These are phyloP conservation scores for Periophthalmus magnuspinnatus DNA, from an alignment of 2,797 vertebrate genomes.

Conservation along the genomic window DNA sequence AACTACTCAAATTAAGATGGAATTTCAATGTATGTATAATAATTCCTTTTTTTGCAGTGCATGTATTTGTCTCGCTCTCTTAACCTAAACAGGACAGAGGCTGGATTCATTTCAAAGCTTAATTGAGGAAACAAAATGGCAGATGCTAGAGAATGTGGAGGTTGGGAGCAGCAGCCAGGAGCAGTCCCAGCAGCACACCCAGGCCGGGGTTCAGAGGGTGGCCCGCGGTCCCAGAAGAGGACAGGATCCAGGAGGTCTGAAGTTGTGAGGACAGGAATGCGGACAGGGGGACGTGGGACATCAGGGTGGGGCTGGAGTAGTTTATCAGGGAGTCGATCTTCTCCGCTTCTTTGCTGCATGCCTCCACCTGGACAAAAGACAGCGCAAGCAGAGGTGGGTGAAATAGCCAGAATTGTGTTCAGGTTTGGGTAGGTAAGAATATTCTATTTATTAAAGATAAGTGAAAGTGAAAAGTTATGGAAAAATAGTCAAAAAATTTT, in stretches of 20 bases:
- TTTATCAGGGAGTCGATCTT: conserved; percentile 98
- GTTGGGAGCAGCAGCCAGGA: conserved; percentile 22
- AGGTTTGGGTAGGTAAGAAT: too few species aligned
- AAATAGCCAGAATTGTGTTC: neutral
- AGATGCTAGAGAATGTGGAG: conserved; percentile 10
- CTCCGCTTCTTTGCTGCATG: conserved; percentile 97
- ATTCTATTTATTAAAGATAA: too few species aligned
- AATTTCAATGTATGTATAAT: neutral
- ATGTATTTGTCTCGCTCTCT: neutral
- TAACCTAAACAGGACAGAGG: neutral
- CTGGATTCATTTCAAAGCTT: neutral
- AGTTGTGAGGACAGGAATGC: conserved; percentile 89
- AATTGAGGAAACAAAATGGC: neutral
- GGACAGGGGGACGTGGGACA: conserved; percentile 91
- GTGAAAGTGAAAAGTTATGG: too few species aligned
- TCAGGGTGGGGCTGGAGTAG: conserved; percentile 90
- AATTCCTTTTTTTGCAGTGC: neutral
- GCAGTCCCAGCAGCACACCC: conserved; percentile 55
- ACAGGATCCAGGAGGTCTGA: conserved; percentile 80
- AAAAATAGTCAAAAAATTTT: too few species aligned
- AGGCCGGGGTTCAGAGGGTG: conserved; percentile 56
- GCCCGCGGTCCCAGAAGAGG: conserved; percentile 52
- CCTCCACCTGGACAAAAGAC: conserved; percentile 84
- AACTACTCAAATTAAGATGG: neutral
- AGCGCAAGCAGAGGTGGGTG: neutral